Conservation (phyloP, 92 coral and sea anemone genomes). For the Zoanthus solanderi region DNA sequence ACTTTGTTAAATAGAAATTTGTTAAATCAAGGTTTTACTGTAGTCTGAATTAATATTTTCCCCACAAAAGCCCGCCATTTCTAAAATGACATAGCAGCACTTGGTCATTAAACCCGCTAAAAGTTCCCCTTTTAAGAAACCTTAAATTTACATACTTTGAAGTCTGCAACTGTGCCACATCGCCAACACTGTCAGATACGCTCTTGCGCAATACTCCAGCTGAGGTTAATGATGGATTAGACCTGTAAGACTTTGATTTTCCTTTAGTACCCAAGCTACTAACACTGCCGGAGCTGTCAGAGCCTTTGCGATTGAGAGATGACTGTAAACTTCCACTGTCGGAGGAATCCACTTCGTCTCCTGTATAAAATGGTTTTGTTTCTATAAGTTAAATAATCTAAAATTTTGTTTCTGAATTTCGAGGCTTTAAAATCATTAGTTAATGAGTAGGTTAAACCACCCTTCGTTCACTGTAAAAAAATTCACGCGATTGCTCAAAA, state of each 20-base stretch:
- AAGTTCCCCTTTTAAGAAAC: neutral
- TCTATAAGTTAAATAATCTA: neutral
- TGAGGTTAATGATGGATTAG: conserved; percentile 76
- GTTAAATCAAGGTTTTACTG: too few species aligned
- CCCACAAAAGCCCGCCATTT: too few species aligned
- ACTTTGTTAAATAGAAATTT: too few species aligned
- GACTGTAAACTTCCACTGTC: conserved; percentile 90
- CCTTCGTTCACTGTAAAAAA: too few species aligned
- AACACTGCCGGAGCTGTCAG: conserved; percentile 89
- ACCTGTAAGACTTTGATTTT: conserved; percentile 76
- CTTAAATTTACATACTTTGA: conserved; percentile 56
- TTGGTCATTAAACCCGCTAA: too few species aligned
- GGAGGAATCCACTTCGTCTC: conserved; percentile 84
- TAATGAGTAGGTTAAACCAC: too few species aligned
- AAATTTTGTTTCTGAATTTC: too few species aligned
- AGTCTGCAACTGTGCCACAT: conserved; percentile 55
- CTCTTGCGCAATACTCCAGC: conserved; percentile 85
- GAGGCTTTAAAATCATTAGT: too few species aligned
- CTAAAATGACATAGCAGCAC: too few species aligned
- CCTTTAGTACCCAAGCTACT: conserved; percentile 79
- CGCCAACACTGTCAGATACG: conserved; percentile 76
- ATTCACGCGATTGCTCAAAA: too few species aligned
- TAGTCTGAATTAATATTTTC: too few species aligned
- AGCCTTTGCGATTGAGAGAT: conserved; percentile 80
- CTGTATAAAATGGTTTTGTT: neutral